Conservation (phyloP, 2,888 invertebrate species). For the Limnephilus lunatus region DNA sequence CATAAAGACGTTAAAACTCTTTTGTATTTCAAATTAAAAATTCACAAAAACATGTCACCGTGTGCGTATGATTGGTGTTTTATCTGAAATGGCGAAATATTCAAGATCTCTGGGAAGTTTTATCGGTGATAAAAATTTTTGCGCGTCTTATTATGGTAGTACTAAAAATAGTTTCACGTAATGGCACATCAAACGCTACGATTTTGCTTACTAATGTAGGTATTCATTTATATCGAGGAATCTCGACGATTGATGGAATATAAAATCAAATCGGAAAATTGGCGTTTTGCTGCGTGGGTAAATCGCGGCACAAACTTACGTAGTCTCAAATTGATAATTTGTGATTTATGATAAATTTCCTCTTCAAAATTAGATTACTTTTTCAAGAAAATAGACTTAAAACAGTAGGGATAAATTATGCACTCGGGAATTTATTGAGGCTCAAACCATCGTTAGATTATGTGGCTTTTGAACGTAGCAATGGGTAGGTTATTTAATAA, state of each 20-base stretch:
- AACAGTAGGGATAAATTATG: no score
- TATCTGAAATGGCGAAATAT: not conserved
- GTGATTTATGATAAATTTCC: no score
- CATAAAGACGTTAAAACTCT: not conserved
- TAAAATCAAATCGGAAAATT: not conserved
- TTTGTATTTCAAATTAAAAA: not conserved
- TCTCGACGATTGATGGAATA: not conserved
- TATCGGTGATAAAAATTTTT: not conserved
- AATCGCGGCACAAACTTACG: no score
- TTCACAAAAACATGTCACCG: not conserved
- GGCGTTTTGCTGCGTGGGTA: not conserved
- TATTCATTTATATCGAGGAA: not conserved
- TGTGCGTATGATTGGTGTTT: not conserved
- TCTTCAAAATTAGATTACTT: no score
- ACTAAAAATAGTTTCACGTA: not conserved
- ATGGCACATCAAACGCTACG: not conserved
- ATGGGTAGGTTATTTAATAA: no score
- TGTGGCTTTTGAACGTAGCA: no score
- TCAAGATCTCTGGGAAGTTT: not conserved
- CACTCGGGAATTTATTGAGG: no score
- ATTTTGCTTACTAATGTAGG: not conserved
- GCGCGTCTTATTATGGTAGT: not conserved
- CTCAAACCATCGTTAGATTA: no score
- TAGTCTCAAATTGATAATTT: no score
- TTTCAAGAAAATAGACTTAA: no score